Base-by-base conservation (phyloP, 1,140 invertebrate genomes). In the Leptonema lineaticorne region DNA sequence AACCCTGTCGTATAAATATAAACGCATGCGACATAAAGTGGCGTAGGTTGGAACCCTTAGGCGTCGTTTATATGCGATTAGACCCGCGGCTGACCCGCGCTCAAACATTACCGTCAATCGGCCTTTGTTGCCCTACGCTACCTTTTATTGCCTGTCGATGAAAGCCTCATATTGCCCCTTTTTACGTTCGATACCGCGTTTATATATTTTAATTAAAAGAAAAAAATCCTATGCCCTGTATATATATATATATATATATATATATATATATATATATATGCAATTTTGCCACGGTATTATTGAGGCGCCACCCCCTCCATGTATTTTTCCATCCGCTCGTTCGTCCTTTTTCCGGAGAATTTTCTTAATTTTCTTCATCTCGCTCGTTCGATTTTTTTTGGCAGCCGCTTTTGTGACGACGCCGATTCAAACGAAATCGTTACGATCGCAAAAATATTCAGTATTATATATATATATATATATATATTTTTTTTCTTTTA, bases 171-270 rank as follows among this genome's bases (percentile, higher is more conserved):
- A 41, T 41, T 41, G 37, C 37, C 11, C 2, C 37, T 41, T n/a
- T n/a, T 41, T 41, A 41, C 37, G 37, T 11, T 16, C 37, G 2
- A 41, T 14, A 41, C 37, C 37, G 37, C 37, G 11, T 41, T 41
- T 41, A 41, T 41, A 41, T 41, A 41, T 41, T 41, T 41, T 41
- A 41, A 41, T 41, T 41, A 41, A 41, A 41, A 41, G 16, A 41
- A 41, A 41, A 4, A 41, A 41, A 41, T 16, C 30, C 30, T 5
- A 11, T 14, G 37, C 16, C 11, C 9, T 9, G 37, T n/a, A 5
- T 33, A 33, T 5, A 33, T 11, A 33, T 33, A 33, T 11, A 33
- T 33, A 33, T 33, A 33, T 33, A 33, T 33, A 11, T 33, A 33
- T 11, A 11, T 33, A 11, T 5, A 6, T 33, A 33, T 11, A 33